Conservation (phyloP, 2,797 vertebrate species). For the Fundulus diaphanus region DNA sequence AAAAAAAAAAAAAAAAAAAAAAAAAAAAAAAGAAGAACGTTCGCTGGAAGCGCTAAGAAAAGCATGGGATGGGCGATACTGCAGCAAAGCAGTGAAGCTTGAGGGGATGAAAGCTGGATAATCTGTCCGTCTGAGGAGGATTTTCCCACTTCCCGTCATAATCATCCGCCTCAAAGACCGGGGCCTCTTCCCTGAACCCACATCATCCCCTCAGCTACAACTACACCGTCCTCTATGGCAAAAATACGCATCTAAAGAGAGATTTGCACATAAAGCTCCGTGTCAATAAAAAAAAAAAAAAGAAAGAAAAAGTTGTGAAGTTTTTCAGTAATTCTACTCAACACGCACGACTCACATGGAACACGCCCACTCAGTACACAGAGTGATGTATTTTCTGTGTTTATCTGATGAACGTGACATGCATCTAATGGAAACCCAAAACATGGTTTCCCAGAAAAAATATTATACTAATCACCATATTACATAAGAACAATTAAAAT, state of each 20-base stretch:
- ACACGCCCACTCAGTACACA: too few species aligned
- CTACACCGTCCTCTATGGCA: neutral
- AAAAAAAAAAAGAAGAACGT: neutral
- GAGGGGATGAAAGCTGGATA: conserved; percentile 22
- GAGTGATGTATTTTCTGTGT: neutral
- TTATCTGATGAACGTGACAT: neutral
- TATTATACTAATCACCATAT: too few species aligned
- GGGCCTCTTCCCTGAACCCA: conserved; percentile 19
- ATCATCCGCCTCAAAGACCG: conserved; percentile 12
- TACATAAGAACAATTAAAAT: neutral
- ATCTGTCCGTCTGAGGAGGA: conserved; percentile 15
- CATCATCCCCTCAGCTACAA: neutral
- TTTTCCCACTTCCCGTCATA: conserved; percentile 5
- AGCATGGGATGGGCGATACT: conserved; percentile 19
- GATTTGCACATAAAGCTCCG: neutral
- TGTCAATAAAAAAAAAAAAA: neutral
- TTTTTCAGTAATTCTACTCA: neutral
- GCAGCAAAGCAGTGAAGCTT: conserved; percentile 32
- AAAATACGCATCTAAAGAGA: neutral
- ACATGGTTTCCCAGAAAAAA: too few species aligned
- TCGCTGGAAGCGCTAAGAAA: conserved; percentile 18
- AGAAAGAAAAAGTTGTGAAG: neutral
- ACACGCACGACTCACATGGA: neutral
- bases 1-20: neutral
- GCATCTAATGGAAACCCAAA: too few species aligned